Evolutionary conservation across 2,888 invertebrate species (phyloP).

Genomic region (Megamerina dolium): DNA sequence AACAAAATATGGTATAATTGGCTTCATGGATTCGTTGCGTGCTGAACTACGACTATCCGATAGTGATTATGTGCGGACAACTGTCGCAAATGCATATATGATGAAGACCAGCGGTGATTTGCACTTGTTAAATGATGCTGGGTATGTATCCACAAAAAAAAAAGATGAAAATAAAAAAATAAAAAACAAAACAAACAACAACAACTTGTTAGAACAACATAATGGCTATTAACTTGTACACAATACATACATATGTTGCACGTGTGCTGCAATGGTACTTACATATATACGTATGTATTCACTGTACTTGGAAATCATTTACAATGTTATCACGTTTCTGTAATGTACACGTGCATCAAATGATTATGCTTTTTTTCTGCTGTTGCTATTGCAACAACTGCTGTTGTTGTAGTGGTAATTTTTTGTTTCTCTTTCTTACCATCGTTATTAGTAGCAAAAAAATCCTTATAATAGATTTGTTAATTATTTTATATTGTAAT

Average conservation of each 20-base stretch:
- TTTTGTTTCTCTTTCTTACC: too few relatives aligned
- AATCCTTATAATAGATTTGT: conserved; percentile 22
- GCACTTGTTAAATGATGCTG: conserved; percentile 42
- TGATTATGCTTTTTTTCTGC: too few relatives aligned
- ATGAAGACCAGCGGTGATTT: conserved; percentile 47
- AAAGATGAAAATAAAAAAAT: conserved; percentile 1
- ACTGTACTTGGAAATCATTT: not conserved
- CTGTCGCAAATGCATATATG: conserved; percentile 49
- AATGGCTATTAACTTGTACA: not conserved
- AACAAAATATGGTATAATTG: conserved; percentile 50
- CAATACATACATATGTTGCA: not conserved
- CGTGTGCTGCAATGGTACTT: not conserved
- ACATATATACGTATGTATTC: too few relatives aligned
- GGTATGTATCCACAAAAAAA: conserved; percentile 26
- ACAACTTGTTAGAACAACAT: too few relatives aligned
- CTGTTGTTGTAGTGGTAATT: too few relatives aligned
- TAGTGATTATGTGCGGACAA: conserved; percentile 43
- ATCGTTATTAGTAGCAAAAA: not conserved
- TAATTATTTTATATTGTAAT: conserved; percentile 22
- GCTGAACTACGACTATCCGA: conserved; percentile 46
- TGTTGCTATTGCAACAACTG: too few relatives aligned
- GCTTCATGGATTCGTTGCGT: conserved; percentile 47
- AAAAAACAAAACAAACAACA: too few relatives aligned
- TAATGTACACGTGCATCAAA: not conserved
- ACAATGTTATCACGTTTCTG: conserved; percentile 1